phyloP scores from a whole-genome alignment of 1,140 invertebrate species.

The Phenacoccus solenopsis region DNA sequence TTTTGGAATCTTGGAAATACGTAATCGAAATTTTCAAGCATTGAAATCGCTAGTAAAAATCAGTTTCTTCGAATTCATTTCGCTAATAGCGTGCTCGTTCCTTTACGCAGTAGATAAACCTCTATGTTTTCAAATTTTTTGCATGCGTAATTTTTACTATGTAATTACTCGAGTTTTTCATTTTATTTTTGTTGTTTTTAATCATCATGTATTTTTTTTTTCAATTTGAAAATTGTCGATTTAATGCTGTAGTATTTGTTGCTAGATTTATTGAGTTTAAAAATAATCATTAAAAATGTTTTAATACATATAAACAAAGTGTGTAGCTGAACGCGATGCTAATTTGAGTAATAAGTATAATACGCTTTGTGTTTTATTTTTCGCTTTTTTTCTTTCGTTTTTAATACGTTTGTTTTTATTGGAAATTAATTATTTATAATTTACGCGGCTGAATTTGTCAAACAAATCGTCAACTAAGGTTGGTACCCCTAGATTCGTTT shows the following conservation, averaged over 20 bases:
- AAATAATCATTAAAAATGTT: not conserved
- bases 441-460: not conserved
- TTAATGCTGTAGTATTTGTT: not conserved
- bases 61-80: too few relatives aligned
- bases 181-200: not conserved
- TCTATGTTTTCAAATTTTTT: too few relatives aligned
- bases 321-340: not conserved
- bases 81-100: too few relatives aligned
- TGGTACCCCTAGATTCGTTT: too few relatives aligned
- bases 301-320: not conserved
- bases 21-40: too few relatives aligned
- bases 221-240: not conserved
- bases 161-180: too few relatives aligned
- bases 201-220: not conserved
- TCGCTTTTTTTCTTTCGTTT: not conserved
- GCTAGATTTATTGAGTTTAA: not conserved
- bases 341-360: not conserved
- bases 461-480: not conserved
- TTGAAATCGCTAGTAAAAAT: too few relatives aligned
- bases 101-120: too few relatives aligned
- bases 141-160: too few relatives aligned
- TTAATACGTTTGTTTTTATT: not conserved
- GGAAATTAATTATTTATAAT: not conserved
- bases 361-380: conserved; percentile 12
- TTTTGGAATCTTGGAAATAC: too few relatives aligned